phyloP scores from a whole-genome alignment of 1,140 invertebrate genomes.

The Drosophila malerkotliana region DNA sequence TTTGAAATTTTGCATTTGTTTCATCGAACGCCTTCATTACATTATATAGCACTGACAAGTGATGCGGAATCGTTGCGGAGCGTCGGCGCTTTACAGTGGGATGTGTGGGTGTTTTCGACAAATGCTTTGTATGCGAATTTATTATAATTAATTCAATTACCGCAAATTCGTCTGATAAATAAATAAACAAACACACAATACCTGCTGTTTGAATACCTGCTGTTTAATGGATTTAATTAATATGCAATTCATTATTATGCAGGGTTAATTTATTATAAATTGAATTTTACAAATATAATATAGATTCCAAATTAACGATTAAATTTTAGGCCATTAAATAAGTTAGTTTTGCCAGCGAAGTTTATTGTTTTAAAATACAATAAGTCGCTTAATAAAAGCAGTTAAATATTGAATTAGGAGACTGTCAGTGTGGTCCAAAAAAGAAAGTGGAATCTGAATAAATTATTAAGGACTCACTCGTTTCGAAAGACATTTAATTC shows the following conservation, averaged over 20 bases:
- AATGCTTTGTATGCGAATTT: conserved; percentile 2
- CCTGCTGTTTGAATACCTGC: not conserved
- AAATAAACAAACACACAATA: not conserved
- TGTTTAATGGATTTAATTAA: not conserved
- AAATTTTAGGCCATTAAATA: not conserved
- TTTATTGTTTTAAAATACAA: not conserved
- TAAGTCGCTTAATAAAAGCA: not conserved
- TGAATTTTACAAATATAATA: not conserved
- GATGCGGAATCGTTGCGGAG: conserved; percentile 44
- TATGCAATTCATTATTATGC: not conserved
- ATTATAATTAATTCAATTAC: conserved; percentile 21
- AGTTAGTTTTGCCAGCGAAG: not conserved
- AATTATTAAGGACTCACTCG: conserved; percentile 2
- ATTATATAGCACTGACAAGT: conserved; percentile 69
- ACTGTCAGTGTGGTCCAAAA: not conserved
- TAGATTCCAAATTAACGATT: conserved; percentile 17
- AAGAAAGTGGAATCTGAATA: conserved; percentile 4
- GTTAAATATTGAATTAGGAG: not conserved
- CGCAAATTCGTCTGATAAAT: not conserved
- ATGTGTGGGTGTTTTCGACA: not conserved
- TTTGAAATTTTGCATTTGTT: conserved; percentile 81
- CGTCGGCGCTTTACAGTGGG: conserved; percentile 58
- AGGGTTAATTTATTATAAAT: conserved; percentile 2
- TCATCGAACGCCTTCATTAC: conserved; percentile 80
- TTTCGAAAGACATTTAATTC: conserved; percentile 10